Conservation (phyloP, 2,113 vertebrate species). For the Odontophorus gujanensis region DNA sequence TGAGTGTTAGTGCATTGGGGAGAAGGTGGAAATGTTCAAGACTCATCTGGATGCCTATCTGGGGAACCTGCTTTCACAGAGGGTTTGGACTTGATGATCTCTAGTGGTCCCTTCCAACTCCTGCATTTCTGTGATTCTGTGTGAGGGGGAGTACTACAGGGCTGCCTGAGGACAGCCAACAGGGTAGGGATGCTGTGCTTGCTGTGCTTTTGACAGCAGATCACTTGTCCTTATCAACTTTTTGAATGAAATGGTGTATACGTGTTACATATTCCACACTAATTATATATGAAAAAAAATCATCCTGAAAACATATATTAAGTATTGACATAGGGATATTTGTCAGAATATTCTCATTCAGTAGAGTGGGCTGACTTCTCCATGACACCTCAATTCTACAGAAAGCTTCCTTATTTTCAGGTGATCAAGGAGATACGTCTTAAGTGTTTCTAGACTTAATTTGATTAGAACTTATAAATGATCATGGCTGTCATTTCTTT, state of each 20-base stretch:
- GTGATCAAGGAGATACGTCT: neutral
- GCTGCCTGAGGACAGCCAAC: neutral
- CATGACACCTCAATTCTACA: neutral
- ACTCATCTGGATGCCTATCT: no score
- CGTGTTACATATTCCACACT: rapidly evolving
- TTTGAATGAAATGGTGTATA: neutral
- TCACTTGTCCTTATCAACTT: neutral
- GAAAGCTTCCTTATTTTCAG: neutral
- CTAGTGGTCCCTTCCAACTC: no score
- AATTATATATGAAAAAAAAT: neutral
- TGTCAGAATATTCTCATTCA: neutral
- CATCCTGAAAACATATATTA: neutral
- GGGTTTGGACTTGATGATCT: no score
- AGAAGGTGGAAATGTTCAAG: neutral
- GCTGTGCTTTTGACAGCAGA: neutral
- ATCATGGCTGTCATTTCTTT: neutral
- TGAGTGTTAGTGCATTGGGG: rapidly evolving
- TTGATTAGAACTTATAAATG: neutral
- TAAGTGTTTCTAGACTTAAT: neutral
- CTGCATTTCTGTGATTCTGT: no score
- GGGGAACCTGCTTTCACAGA: no score
- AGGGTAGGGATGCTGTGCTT: neutral
- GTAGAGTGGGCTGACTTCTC: neutral
- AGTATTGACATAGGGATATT: neutral
- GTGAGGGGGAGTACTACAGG: neutral